Evolutionary conservation across 2,113 vertebrate genomes (phyloP).

Genomic region (Eupsittula cactorum): DNA sequence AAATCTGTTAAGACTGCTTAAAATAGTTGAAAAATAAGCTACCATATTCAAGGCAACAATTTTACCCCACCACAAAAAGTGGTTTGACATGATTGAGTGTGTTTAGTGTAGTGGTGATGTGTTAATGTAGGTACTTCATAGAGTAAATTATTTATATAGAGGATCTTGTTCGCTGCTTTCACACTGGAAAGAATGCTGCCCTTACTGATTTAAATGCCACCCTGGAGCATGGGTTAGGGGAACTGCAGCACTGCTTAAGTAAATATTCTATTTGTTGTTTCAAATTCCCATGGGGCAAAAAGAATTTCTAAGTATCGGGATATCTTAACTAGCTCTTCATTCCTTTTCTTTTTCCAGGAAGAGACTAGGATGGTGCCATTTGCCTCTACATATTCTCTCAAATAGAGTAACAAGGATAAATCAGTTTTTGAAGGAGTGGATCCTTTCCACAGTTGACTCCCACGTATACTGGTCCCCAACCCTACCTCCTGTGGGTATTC

Average conservation of each 20-base stretch:
- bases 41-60: slow-evolving; percentile 14
- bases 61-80: neutral
- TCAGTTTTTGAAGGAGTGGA: neutral
- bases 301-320: neutral
- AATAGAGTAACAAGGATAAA: neutral
- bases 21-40: slow-evolving; percentile 22
- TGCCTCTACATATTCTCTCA: neutral
- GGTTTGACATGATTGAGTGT: neutral
- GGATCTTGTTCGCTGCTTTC: slow-evolving; percentile 30
- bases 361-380: neutral
- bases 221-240: neutral
- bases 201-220: slow-evolving; percentile 36
- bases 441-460: neutral
- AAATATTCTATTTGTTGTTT: slow-evolving; percentile 30
- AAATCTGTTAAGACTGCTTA: slow-evolving; percentile 34
- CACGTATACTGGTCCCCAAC: neutral
- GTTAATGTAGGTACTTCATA: slow-evolving; percentile 14
- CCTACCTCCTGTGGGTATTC: neutral
- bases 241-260: slow-evolving; percentile 21
- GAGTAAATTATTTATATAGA: slow-evolving; percentile 52
- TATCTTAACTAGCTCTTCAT: neutral
- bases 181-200: slow-evolving; percentile 12
- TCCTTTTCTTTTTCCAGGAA: neutral
- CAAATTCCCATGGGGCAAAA: slow-evolving; percentile 13
- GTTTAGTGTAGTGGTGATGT: slow-evolving; percentile 21